Percentiles rank a stretch among this genome's conserved stretches.
Evolutionary conservation across 2,888 invertebrate species (phyloP).

Genomic region (Meliscaeva auricollis): DNA sequence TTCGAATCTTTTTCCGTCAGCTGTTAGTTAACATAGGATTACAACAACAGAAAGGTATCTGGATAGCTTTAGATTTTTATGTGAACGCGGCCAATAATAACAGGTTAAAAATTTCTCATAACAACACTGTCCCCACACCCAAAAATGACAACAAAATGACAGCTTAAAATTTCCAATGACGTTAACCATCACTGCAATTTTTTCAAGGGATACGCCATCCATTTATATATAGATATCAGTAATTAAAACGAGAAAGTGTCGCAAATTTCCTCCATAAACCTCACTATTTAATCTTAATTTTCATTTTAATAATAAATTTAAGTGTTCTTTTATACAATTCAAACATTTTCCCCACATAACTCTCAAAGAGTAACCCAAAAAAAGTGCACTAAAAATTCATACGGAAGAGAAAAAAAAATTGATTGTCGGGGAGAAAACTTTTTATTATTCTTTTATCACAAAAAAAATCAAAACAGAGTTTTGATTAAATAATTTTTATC

Average conservation of each 20-base stretch:
- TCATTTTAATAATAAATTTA: conserved; percentile 11
- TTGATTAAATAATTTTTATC: conserved; percentile 38
- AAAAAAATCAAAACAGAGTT: conserved; percentile 38
- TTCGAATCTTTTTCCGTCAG: too few relatives aligned
- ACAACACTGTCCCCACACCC: conserved; percentile 31
- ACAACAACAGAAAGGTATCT: too few relatives aligned
- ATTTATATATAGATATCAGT: conserved; percentile 46
- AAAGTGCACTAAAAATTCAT: conserved; percentile 67
- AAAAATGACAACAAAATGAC: conserved; percentile 37
- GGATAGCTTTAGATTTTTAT: too few relatives aligned
- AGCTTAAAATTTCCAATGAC: conserved; percentile 23
- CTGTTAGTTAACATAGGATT: too few relatives aligned
- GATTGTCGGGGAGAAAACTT: conserved; percentile 41
- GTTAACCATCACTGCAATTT: conserved; percentile 44
- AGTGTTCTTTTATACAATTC: conserved; percentile 40
- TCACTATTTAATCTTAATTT: conserved; percentile 41
- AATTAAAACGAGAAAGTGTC: conserved; percentile 70
- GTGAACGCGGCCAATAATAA: too few relatives aligned
- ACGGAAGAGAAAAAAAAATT: conserved; percentile 53
- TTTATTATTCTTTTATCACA: conserved; percentile 33
- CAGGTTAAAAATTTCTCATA: neutral
- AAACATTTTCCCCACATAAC: conserved; percentile 29
- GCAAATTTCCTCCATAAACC: conserved; percentile 61
- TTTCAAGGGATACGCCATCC: conserved; percentile 46
- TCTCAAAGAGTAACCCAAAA: conserved; percentile 41